A percentile compares a stretch with the other conserved stretches of the same genome.
phyloP scores from a whole-genome alignment of 2,113 vertebrate species.

The Tautogolabrus adspersus region DNA sequence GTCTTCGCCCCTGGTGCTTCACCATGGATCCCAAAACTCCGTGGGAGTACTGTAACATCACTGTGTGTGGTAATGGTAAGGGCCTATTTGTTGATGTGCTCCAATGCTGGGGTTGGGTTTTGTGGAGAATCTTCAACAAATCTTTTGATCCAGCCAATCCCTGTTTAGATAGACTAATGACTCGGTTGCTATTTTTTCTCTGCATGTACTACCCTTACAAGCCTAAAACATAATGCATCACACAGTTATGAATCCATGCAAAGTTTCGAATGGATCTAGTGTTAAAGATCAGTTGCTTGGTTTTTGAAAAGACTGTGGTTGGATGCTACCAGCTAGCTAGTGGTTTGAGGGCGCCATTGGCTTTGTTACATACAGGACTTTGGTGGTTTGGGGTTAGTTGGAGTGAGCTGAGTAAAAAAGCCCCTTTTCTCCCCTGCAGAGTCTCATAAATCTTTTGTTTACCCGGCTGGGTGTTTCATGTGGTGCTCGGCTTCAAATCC shows the following conservation, averaged over 20 bases:
- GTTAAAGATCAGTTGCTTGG: neutral
- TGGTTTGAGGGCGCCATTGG: slow-evolving; percentile 12
- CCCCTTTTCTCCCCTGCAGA: slow-evolving; percentile 21
- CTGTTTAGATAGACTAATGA: slow-evolving; percentile 23
- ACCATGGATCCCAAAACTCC: slow-evolving; percentile 93
- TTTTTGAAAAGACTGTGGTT: slow-evolving; percentile 18
- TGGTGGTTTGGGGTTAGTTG: slow-evolving; percentile 47
- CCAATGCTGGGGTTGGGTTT: slow-evolving; percentile 10
- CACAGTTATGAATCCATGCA: neutral
- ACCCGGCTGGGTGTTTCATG: slow-evolving; percentile 56
- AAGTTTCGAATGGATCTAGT: neutral
- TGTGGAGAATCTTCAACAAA: slow-evolving; percentile 39
- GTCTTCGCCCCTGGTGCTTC: slow-evolving; percentile 94
- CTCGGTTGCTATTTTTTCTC: neutral
- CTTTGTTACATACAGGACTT: slow-evolving; percentile 24
- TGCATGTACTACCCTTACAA: neutral
- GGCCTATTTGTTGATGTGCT: slow-evolving; percentile 23
- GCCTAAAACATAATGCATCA: slow-evolving; percentile 1
- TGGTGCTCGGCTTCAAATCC: slow-evolving; percentile 45
- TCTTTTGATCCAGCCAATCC: slow-evolving; percentile 15
- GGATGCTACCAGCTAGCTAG: slow-evolving; percentile 23
- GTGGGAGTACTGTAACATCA: slow-evolving; percentile 98
- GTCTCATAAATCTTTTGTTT: slow-evolving; percentile 56
- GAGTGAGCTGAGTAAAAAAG: slow-evolving; percentile 22
- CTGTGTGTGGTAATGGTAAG: slow-evolving; percentile 96